Evolutionary conservation across 2,888 invertebrate species (phyloP), one percentile per base, ranked within the genome.

Genomic region (Drosophila monieri): DNA sequence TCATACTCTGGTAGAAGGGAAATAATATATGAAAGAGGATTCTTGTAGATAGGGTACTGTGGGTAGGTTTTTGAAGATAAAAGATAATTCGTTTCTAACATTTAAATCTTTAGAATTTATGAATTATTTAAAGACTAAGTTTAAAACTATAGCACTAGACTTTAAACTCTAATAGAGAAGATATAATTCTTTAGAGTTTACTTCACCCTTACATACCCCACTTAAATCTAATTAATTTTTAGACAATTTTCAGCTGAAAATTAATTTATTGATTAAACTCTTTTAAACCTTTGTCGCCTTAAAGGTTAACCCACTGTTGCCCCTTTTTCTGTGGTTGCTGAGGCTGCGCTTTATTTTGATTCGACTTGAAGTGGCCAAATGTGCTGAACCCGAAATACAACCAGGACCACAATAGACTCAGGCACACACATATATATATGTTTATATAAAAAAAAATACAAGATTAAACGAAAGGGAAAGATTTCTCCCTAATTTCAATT

Each of bases 321-420:
- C 55, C 23, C 25, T 39, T 67, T 53, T 47, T 27, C 51, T 62
- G 73, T 51, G 66, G 67, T 55, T 72, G 72, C 67, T 72, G 78
- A 80, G 61, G 77, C 70, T 83, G 80, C 61, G 59, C 51, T 69
- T 49, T 77, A 79, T 75, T 78, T 76, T 62, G 74, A 58, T 73
- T 57, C 76, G 84, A 78, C 84, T 88, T 85, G 86, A 85, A 85
- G 88, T 85, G 84, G 88, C 84, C 64, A 69, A 85, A 75, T 78
- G 81, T 87, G 85, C 70, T 73, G 70, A 78, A 54, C 72, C 56
- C 65, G 74, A 57, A 14, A 57, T 30, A 61, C 60, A 60, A 18
- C 18, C 35, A 23, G 27, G 14, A 37, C 49, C 49, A 48, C 25
- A 43, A 41, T 21, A 12, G 43, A 21, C 30, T 23, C 48, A 27